Base-by-base conservation (phyloP, 2,888 invertebrate species). In the Calameuta filiformis region DNA sequence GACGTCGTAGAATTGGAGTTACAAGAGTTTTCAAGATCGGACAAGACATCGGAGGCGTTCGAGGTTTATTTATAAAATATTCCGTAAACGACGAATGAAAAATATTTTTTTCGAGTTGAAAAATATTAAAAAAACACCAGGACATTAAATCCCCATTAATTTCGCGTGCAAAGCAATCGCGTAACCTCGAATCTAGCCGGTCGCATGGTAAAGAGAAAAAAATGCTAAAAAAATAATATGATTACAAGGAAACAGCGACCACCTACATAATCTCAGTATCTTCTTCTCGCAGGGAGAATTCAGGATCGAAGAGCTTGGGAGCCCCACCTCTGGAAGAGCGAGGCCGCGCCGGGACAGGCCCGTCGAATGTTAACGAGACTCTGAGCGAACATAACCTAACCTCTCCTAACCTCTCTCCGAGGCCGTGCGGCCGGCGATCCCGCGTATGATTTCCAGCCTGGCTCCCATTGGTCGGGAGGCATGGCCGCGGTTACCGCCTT, bases 381-480 rank as follows among this genome's bases (percentile, higher is more conserved):
- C 75, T 83, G 87, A 86, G 82, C 85, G 84, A 84, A 83, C 81
- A 84, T 85, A 88, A 87, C 88, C 83, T 88, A 87, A 87, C 87
- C 87, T 84, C 84, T 85, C 85, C 85, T 87, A 85, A 87, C 85
- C 88, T 87, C 87, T 86, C 88, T 85, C 82, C 81, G 82, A 79
- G 73, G 86, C 83, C 83, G 86, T 82, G 85, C 86, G 85, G 85
- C 85, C 81, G 83, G 86, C 86, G 90, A 90, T 90, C 87, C 86
- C 88, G 90, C 85, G 90, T 89, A 89, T 89, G 90, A 90, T 90
- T 90, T 89, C 89, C 86, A 89, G 87, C 86, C 82, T 83, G 78
- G 76, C 84, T 86, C 85, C 84, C 79, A 90, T 90, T 90, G 90
- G 90, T 85, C 84, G 87, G 77, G 81, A 83, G 83, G 76, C 81